Base-by-base conservation (phyloP, 1,140 invertebrate species). In the Pogonomyrmex barbatus region DNA sequence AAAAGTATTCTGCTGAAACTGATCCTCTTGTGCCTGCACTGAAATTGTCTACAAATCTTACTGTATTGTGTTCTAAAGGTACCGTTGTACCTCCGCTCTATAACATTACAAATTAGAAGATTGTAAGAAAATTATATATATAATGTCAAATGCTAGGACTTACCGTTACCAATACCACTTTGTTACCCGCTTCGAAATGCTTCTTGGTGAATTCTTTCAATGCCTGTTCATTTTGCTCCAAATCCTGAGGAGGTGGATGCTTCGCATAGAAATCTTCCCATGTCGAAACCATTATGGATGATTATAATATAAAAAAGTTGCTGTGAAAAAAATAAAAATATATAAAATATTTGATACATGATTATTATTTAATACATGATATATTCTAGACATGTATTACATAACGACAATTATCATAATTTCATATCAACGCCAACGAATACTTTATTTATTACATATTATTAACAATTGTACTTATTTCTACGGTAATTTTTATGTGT, bases 31-130 rank as follows among this genome's bases (percentile, higher is more conserved):
- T 99, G 54, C 99, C 99, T 17, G 98, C 98, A 94, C 99, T 99
- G 95, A 99, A 99, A 96, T 99, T 99, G 93, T 99, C 99, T 62
- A 99, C 98, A 95, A 98, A 99, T 67, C 99, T 96, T 0, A 99
- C 99, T 4, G 99, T 99, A 91, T 99, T 99, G 91, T 98, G 98
- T 93, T 99, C 99, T 65, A 99, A 94, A 1, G 99, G 99, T 2
- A 99, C 98, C 39, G 98, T 99, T 30, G 99, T 99, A 47, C 99
- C 99, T 33, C 99, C 99, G 91, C 98, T 99, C 98, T 98, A 93
- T 17, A 95, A 95, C 77, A 79, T 90, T 82, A 79, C 85, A 30
- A 82, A 2, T 47, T 42, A 84, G 71, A 62, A 71, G 50, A 42
- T 85, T 52, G 12, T 24, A 9, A n/a, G 24, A 60, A 54, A 54